These are phyloP conservation scores for Trematomus bernacchii DNA, from an alignment of 2,797 vertebrate genomes.

Conservation along the genomic window DNA sequence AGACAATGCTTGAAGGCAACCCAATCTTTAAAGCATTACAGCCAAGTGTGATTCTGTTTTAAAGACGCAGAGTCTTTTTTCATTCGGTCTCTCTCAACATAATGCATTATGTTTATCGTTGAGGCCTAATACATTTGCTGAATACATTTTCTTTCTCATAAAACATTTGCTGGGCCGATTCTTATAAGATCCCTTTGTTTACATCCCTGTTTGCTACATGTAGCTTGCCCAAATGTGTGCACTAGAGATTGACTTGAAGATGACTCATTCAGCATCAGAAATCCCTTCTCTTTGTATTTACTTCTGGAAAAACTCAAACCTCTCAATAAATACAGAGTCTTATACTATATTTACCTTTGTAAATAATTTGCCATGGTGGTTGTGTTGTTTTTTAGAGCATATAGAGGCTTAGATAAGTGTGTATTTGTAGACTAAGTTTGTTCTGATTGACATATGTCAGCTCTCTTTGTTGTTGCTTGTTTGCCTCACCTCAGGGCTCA, in stretches of 20 bases:
- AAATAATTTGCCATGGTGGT: neutral
- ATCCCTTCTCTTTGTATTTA: neutral
- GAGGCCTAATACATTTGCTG: neutral
- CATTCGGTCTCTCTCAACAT: neutral
- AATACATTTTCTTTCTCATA: neutral
- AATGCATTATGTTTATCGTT: neutral
- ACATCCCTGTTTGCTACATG: neutral
- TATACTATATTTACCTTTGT: neutral
- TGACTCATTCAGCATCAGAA: neutral
- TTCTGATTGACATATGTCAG: conserved; percentile 15
- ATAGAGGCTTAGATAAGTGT: neutral
- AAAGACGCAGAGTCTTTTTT: neutral
- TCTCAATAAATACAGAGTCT: neutral
- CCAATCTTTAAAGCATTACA: neutral
- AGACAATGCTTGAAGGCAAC: neutral
- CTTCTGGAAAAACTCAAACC: neutral
- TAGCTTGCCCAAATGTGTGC: too few species aligned
- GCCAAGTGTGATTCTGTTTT: neutral
- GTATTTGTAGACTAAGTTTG: neutral
- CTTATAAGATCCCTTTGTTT: neutral
- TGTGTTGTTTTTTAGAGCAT: neutral
- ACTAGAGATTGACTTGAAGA: too few species aligned
- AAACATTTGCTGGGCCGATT: neutral
- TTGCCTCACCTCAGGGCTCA: neutral
- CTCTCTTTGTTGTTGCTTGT: neutral